Evolutionary conservation across 2,113 vertebrate genomes (phyloP), one percentile per base, ranked within the genome.

Genomic region (Podilymbus podiceps): DNA sequence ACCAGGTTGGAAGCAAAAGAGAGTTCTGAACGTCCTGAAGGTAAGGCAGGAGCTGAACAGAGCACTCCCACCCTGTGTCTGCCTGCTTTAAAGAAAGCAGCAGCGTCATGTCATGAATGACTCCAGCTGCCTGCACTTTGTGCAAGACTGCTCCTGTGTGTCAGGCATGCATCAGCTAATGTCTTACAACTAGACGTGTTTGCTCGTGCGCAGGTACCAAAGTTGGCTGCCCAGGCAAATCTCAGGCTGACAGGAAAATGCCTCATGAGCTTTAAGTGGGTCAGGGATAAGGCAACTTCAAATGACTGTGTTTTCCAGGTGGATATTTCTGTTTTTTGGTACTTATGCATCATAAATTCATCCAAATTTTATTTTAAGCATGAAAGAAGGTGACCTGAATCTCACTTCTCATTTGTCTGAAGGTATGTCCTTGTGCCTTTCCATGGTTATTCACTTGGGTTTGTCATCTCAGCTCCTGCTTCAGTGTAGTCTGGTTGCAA

Each of bases 301-400:
- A 87, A 78, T 91, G 17, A 19, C 55, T 46, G 14, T 66, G 9
- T 71, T 90, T 78, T 75, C 40, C 21, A 47, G 31, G 19, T 87
- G 42, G 12, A 21, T 18, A n/a, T 38, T 38, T 38, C 9, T 38
- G 8, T 40, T 77, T 42, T 50, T 69, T 73, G 16, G 4, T 33
- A 76, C 9, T 71, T 78, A 40, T 6, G 7, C 20, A 68, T 35
- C 30, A 40, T 60, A 71, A 75, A 89, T 95, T 75, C 27, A 85
- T 63, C 38, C 58, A 71, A 50, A 63, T 81, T 84, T 89, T 95
- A 86, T 92, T 95, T 90, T 84, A 87, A 90, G 64, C 53, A 46
- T 75, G 66, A 81, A 90, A 55, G 55, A 88, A 92, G 28, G 60
- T 92, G 80, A 18, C 64, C 80, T 83, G 75, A 83, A 53, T 93